These are phyloP conservation scores for Nanorana parkeri DNA, from an alignment of 2,113 vertebrate species.

Conservation along the genomic window DNA sequence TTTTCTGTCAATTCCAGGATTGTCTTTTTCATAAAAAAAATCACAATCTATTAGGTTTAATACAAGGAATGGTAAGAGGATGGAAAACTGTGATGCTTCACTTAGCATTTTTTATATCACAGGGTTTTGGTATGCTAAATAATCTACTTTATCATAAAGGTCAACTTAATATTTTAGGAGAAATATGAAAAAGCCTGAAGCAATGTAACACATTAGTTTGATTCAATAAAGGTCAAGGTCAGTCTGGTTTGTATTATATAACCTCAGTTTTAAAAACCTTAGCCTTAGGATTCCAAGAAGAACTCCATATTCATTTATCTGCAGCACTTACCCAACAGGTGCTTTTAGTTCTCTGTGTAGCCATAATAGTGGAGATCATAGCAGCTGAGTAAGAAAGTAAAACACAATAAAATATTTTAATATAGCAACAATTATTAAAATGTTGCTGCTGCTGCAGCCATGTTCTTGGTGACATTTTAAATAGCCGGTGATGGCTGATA, in stretches of 20 bases:
- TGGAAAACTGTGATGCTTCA: not conserved
- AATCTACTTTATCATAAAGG: slow-evolving; percentile 53
- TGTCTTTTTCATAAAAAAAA: not conserved
- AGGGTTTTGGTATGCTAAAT: not conserved
- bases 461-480: too few relatives aligned
- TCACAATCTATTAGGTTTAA: not conserved
- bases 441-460: too few relatives aligned
- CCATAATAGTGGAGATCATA: not conserved
- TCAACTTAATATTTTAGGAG: slow-evolving; percentile 50
- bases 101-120: slow-evolving; percentile 17
- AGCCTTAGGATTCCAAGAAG: slow-evolving; percentile 11
- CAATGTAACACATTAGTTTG: slow-evolving; percentile 56
- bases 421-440: too few relatives aligned
- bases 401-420: not conserved
- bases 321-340: too few relatives aligned
- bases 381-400: not conserved
- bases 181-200: slow-evolving; percentile 55
- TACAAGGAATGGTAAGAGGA: not conserved
- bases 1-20: too few relatives aligned
- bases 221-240: slow-evolving; percentile 61
- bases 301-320: too few relatives aligned
- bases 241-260: slow-evolving; percentile 33
- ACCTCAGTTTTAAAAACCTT: not conserved
- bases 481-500: too few relatives aligned
- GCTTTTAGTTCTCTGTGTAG: not conserved